These are phyloP conservation scores for Calidris pygmaea DNA, from an alignment of 2,113 vertebrate species.

Conservation along the genomic window DNA sequence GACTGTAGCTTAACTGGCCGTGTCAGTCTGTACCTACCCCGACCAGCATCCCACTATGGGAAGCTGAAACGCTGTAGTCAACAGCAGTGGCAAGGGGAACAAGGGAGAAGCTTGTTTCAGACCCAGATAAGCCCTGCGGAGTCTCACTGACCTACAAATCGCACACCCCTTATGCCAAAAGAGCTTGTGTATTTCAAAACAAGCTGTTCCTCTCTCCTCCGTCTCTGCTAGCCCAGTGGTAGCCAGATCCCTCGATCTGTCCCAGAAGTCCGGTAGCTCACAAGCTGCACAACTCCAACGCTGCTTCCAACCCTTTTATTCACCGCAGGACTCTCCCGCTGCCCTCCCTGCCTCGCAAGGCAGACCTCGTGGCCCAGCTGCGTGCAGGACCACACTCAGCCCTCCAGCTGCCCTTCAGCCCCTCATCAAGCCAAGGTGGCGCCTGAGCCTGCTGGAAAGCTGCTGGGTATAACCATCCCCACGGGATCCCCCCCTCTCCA, in stretches of 20 bases:
- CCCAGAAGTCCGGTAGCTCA: not conserved
- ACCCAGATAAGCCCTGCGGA: not conserved
- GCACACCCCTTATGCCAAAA: rapidly evolving
- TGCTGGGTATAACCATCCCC: not conserved
- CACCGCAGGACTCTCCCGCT: rapidly evolving
- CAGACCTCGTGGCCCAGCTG: not conserved
- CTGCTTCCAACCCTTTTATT: not conserved
- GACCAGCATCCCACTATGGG: not conserved
- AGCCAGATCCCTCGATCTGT: not conserved
- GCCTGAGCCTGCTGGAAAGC: not conserved
- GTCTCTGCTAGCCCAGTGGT: not conserved
- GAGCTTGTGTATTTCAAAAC: not conserved
- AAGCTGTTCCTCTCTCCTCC: not conserved
- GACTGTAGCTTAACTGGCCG: not conserved
- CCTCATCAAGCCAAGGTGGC: rapidly evolving
- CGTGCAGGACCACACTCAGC: rapidly evolving
- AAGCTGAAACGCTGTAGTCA: not conserved
- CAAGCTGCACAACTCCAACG: not conserved
- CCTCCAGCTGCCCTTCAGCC: not conserved
- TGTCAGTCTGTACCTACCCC: not conserved
- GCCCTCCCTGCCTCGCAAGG: not conserved
- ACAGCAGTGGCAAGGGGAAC: not conserved
- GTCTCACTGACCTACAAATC: not conserved
- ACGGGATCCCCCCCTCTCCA: not conserved
- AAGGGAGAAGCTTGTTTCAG: not conserved